A percentile compares a stretch with the other conserved stretches of the same genome.
These are phyloP conservation scores for Muscicapa adusta DNA, from an alignment of 2,113 vertebrate genomes.

Conservation along the genomic window DNA sequence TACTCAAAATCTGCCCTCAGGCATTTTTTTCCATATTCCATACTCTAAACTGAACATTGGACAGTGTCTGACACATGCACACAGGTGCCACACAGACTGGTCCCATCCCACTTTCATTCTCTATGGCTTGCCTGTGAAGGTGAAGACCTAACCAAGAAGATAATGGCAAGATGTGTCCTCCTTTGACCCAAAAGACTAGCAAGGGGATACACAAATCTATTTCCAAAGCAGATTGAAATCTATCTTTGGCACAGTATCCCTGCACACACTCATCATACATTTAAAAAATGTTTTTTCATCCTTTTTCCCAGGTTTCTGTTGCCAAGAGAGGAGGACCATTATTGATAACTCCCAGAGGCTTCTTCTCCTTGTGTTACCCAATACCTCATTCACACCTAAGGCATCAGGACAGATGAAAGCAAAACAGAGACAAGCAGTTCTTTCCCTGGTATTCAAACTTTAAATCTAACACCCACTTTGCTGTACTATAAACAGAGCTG, in stretches of 20 bases:
- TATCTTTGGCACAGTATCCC: background rate
- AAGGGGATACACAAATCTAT: background rate
- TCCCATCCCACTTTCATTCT: background rate
- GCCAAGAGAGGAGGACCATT: background rate
- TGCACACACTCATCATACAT: background rate
- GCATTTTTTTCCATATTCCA: background rate
- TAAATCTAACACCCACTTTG: background rate
- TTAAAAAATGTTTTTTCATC: background rate
- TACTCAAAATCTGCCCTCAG: background rate
- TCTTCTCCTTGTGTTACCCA: background rate
- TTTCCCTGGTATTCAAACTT: background rate
- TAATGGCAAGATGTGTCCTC: background rate
- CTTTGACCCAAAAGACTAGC: background rate
- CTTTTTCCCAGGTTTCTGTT: background rate
- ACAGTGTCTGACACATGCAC: background rate
- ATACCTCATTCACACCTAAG: background rate
- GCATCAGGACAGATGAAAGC: conserved; percentile 27
- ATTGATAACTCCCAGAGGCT: background rate
- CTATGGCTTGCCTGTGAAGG: background rate
- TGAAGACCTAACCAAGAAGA: background rate
- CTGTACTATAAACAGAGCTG: conserved; percentile 10
- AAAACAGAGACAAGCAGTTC: background rate
- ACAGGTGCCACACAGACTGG: background rate
- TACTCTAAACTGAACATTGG: background rate
- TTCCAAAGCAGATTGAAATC: background rate